phyloP scores from a whole-genome alignment of 2,113 vertebrate genomes.

The Halichoeres trimaculatus region DNA sequence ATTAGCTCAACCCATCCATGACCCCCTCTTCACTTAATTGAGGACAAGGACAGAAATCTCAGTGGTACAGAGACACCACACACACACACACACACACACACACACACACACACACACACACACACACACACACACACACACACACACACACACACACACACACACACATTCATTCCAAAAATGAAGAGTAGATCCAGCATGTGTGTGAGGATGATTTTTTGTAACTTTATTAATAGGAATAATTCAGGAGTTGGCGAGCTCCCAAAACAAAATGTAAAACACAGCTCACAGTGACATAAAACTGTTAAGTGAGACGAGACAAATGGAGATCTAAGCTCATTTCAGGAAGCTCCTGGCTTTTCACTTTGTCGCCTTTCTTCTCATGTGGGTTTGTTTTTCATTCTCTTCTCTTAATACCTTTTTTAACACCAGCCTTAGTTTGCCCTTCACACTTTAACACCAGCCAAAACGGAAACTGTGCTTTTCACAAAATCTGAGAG shows the following conservation, averaged over 20 bases:
- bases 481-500: constrained; percentile 32
- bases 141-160: constrained; percentile 17
- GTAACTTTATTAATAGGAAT: constrained; percentile 30
- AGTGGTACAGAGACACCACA: constrained; percentile 18
- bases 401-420: constrained; percentile 25
- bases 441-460: constrained; percentile 36
- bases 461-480: neutral
- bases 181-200: neutral
- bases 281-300: constrained; percentile 29
- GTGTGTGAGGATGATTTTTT: constrained; percentile 39
- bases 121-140: constrained; percentile 10
- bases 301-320: constrained; percentile 28
- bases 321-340: constrained; percentile 26
- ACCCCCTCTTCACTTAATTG: constrained; percentile 30
- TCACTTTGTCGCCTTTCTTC: constrained; percentile 37
- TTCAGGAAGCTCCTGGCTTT: constrained; percentile 30
- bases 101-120: constrained; percentile 11
- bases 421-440: constrained; percentile 14
- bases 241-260: constrained; percentile 38
- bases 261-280: constrained; percentile 59
- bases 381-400: constrained; percentile 33
- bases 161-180: too few relatives aligned
- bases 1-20: constrained; percentile 69
- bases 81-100: constrained; percentile 13
- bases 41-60: constrained; percentile 60